Evolutionary conservation across 1,140 invertebrate species (phyloP).

Genomic region (Pachypsylla venusta): DNA sequence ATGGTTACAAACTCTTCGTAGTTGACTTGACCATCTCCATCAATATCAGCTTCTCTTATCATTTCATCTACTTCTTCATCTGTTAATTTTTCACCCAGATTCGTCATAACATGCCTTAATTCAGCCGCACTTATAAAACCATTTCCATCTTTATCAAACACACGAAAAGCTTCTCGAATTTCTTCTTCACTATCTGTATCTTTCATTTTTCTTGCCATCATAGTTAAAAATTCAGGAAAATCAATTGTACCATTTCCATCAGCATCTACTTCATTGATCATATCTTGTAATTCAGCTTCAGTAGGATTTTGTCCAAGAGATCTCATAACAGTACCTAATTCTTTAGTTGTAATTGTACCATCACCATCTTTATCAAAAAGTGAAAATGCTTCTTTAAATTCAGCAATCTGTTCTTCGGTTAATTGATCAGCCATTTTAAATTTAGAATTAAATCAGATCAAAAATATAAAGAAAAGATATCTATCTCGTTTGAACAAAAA

Average conservation of each 20-base stretch:
- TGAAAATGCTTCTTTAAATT: conserved; percentile 99
- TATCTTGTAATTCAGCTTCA: conserved; percentile 97
- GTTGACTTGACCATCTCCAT: conserved; percentile 97
- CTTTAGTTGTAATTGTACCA: conserved; percentile 99
- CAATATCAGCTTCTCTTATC: conserved; percentile 95
- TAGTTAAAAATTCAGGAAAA: conserved; percentile 96
- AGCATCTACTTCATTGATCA: conserved; percentile 99
- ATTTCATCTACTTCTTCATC: conserved; percentile 98
- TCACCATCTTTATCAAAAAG: conserved; percentile 99
- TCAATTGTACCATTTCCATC: conserved; percentile 99
- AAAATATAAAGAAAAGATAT: too few species aligned
- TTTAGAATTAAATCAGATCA: too few species aligned
- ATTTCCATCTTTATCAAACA: conserved; percentile 96
- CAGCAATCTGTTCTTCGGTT: conserved; percentile 95
- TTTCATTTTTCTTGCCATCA: conserved; percentile 99
- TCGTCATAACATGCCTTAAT: conserved; percentile 94
- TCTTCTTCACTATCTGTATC: conserved; percentile 98
- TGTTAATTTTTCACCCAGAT: conserved; percentile 95
- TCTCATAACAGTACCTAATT: conserved; percentile 97
- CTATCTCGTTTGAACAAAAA: too few species aligned
- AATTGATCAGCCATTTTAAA: conserved; percentile 95
- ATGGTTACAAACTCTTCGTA: conserved; percentile 47
- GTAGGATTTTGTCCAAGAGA: conserved; percentile 98
- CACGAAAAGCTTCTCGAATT: conserved; percentile 95
- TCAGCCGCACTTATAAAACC: conserved; percentile 93